Base-by-base conservation (phyloP, 2,113 vertebrate genomes). In the Cygnus atratus region DNA sequence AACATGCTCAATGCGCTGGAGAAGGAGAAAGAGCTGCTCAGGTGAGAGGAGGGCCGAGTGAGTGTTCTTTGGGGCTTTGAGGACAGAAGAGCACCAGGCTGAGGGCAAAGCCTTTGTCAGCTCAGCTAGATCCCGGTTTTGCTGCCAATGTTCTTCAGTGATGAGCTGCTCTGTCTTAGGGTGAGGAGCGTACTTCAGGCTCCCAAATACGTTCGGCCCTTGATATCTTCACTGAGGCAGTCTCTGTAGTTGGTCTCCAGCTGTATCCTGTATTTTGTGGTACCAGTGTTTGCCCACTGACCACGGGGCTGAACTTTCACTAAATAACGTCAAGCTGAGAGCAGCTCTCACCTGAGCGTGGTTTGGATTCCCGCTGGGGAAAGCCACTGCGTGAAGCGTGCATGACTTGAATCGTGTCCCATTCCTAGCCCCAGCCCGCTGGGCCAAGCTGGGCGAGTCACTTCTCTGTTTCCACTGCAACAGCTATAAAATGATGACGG, bases 11-110 rank as follows among this genome's bases (percentile, higher is more conserved):
- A 99, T 10, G 89, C 98, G 1, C 97, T 99, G 97, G 99, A 99
- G 97, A 99, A 99, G 91, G 99, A 99, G 97, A 99, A 99, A 52
- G 99, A 99, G 77, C 96, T 99, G 87, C 98, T 99, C 92, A 98
- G 99, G 99, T 99, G 96, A 93, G 89, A 83, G 77, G 11, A 54
- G 35, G 37, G 21, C 50, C 72, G 21, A 65, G 43, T 54, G 19
- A 74, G 43, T 55, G 19, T 72, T 59, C 57, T 46, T 83, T 7
- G 50, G 84, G 61, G 43, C 66, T 78, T 57, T 61, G 61, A 52
- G 66, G 57, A 62, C 25, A 25, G n/a, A 84, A 72, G 14, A 29
- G 91, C 67, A 71, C 41, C 35, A 37, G 57, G 31, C 50, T 79
- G 74, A 84, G 43, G 29, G 15, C 15, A 3, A 84, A 89, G 20